phyloP scores from a whole-genome alignment of 2,797 vertebrate species.

The Diplodus puntazzo region DNA sequence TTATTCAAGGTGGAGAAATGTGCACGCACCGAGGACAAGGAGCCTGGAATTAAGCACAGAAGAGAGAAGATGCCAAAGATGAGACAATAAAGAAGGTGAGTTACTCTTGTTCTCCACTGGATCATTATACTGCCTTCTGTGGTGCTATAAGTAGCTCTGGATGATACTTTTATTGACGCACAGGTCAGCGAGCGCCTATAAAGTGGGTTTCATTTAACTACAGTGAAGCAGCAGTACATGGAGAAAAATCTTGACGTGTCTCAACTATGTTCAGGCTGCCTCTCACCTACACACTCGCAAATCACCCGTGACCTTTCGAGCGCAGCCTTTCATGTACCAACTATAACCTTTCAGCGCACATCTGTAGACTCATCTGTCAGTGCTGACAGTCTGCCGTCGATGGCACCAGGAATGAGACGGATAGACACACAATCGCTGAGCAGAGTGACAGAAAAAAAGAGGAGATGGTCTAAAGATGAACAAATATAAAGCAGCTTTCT shows the following conservation, averaged over 20 bases:
- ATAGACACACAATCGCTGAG: constrained; percentile 43
- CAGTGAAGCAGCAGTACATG: constrained; percentile 9
- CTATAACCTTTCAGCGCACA: constrained; percentile 51
- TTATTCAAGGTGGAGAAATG: constrained; percentile 69
- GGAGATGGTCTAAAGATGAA: constrained; percentile 14
- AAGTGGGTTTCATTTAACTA: neutral
- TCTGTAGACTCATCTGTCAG: constrained; percentile 57
- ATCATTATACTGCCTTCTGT: constrained; percentile 15
- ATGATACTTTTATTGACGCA: constrained; percentile 32
- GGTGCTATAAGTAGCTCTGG: constrained; percentile 11
- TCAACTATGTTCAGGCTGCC: constrained; percentile 25
- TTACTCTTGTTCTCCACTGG: constrained; percentile 18
- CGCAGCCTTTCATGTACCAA: constrained; percentile 16
- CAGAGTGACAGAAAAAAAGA: constrained; percentile 23
- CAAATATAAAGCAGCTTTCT: constrained; percentile 28
- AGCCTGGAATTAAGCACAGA: constrained; percentile 63
- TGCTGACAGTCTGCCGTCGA: constrained; percentile 48
- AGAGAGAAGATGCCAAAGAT: constrained; percentile 70
- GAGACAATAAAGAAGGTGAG: constrained; percentile 76
- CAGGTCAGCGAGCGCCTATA: constrained; percentile 24
- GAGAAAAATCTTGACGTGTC: constrained; percentile 29
- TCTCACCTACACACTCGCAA: constrained; percentile 33
- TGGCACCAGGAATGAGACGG: constrained; percentile 45
- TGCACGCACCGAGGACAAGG: constrained; percentile 46
- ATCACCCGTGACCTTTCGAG: constrained; percentile 66